These are phyloP conservation scores for Brachypodius melanocephalos DNA, from an alignment of 2,113 vertebrate genomes.

Conservation along the genomic window DNA sequence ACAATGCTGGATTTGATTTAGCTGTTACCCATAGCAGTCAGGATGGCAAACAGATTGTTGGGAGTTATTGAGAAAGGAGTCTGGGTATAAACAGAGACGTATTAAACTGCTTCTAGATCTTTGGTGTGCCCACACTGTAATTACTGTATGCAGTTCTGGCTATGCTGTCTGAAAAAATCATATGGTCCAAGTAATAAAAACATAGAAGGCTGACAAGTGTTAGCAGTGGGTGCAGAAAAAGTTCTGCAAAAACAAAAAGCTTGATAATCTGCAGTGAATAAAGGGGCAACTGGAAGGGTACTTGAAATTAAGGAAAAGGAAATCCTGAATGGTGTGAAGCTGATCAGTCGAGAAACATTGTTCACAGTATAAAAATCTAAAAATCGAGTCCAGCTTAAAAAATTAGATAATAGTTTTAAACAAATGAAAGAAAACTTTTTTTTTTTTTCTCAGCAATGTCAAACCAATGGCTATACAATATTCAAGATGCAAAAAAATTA, in stretches of 20 bases:
- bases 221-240: neutral
- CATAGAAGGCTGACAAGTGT: neutral
- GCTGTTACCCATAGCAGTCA: neutral
- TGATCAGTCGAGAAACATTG: neutral
- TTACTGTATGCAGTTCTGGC: neutral
- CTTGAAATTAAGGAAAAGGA: neutral
- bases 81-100: neutral
- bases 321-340: neutral
- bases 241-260: neutral
- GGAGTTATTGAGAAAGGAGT: neutral
- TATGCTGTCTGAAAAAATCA: constrained; percentile 15
- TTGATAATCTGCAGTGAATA: neutral
- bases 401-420: neutral
- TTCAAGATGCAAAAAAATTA: neutral
- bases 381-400: neutral
- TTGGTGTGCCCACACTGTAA: neutral
- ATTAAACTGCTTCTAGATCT: neutral
- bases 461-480: fast-evolving
- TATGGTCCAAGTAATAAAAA: neutral
- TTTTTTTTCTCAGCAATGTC: neutral
- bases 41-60: constrained; percentile 2
- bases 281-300: neutral
- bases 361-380: neutral
- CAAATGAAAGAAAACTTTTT: neutral
- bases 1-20: neutral